phyloP scores from a whole-genome alignment of 2,113 vertebrate species.

The Larimichthys polyactis region DNA sequence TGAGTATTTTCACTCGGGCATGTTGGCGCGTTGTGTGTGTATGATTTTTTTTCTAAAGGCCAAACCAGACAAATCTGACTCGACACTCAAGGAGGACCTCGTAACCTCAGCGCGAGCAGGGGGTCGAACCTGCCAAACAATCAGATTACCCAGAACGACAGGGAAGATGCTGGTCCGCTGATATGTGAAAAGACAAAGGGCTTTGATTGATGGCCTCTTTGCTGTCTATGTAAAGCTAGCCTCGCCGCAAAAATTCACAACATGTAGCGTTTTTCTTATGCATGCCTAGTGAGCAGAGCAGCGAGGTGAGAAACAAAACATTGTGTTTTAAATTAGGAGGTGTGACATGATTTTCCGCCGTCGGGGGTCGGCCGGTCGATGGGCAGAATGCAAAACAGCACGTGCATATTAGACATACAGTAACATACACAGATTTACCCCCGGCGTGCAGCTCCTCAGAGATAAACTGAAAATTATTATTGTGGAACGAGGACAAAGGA shows the following conservation, averaged over 20 bases:
- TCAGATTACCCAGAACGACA: slow-evolving; percentile 42
- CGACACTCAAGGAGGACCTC: slow-evolving; percentile 55
- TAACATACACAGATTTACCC: slow-evolving; percentile 1
- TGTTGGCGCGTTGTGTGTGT: neutral
- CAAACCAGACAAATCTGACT: slow-evolving; percentile 69
- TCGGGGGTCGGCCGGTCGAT: neutral
- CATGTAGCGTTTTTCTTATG: slow-evolving; percentile 15
- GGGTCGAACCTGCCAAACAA: slow-evolving; percentile 32
- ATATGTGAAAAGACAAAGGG: slow-evolving; percentile 34
- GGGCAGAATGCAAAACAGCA: slow-evolving; percentile 37
- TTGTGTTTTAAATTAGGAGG: slow-evolving; percentile 37
- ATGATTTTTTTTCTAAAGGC: slow-evolving; percentile 59
- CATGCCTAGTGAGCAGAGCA: slow-evolving; percentile 7
- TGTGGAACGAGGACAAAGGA: slow-evolving; percentile 15
- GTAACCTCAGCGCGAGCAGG: slow-evolving; percentile 47
- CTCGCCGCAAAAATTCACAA: neutral
- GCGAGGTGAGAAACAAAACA: slow-evolving; percentile 16
- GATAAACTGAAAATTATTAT: slow-evolving; percentile 22
- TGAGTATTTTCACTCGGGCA: slow-evolving; percentile 16
- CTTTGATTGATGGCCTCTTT: slow-evolving; percentile 60
- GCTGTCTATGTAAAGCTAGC: slow-evolving; percentile 28
- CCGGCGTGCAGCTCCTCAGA: neutral
- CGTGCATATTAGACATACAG: neutral
- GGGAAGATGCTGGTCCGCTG: slow-evolving; percentile 15
- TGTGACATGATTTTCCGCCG: slow-evolving; percentile 29